Evolutionary conservation across 2,888 invertebrate species (phyloP), one percentile per base, ranked within the genome.

Genomic region (Folsomia manolachei): DNA sequence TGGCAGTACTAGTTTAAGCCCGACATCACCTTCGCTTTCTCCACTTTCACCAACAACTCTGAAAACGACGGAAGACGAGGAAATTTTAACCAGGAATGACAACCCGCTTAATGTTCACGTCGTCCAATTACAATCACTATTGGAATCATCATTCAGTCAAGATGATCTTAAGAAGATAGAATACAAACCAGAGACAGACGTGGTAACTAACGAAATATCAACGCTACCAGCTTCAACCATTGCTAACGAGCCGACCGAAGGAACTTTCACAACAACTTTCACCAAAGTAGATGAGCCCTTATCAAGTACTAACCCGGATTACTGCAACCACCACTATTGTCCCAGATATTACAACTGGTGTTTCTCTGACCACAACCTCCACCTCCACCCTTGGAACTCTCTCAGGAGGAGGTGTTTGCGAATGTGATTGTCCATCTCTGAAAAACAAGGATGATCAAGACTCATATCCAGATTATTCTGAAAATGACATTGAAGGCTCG

Each of bases 401-500:
- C 2, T 60, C 72, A 24, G 69, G 68, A 70, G 79, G 79, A 11
- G 79, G 73, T 1, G 75, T 78, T 14, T 79, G 79, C 51, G 77
- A 75, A 51, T 79, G 79, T 62, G 74, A 76, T 66, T 79, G 79
- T 68, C 79, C 79, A 0, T 77, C 77, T 70, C 23, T 79, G 68
- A 77, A 76, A 19, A 72, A 73, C 52, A 24, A 25, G 11, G 21
- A 39, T 14, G 27, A 51, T 11, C 69, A 39, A 2, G 39, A 39
- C 39, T 39, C 39, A 14, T 4, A 39, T 14, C 7, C 4, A 14
- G 39, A 39, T 9, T 70, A 71, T 7, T 26, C 70, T 39, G 24
- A n/a, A 7, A 62, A 63, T 26, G 69, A 69, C 27, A 51, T 26
- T 2, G 21, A 19, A 39, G 66, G 66, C 2, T 52, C 52, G 39